Conservation (phyloP, 2,113 vertebrate genomes). For the Aegypius monachus region DNA sequence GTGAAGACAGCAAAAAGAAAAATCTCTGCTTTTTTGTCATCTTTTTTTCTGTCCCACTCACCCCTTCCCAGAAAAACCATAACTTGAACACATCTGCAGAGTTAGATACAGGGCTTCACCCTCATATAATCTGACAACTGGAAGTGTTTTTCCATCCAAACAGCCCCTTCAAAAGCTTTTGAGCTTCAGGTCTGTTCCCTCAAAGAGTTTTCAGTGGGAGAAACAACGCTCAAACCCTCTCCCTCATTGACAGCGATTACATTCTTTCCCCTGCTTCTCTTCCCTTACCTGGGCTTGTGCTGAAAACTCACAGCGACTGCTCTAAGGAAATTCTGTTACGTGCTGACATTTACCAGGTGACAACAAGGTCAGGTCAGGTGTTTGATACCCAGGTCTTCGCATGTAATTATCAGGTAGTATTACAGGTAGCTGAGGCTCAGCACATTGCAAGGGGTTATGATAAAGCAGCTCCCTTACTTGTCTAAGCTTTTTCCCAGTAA, state of each 20-base stretch:
- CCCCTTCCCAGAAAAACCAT: background rate
- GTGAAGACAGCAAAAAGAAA: background rate
- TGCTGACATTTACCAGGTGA: conserved; percentile 73
- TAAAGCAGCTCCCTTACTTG: conserved; percentile 21
- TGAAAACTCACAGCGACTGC: conserved; percentile 14
- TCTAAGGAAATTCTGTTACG: conserved; percentile 51
- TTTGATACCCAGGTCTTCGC: conserved; percentile 61
- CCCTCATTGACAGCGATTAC: background rate
- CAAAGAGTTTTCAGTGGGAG: background rate
- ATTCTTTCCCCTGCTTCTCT: background rate
- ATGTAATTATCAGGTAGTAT: conserved; percentile 73
- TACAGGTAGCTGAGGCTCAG: conserved; percentile 60
- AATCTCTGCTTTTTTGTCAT: background rate
- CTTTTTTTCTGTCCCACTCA: background rate
- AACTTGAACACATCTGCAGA: background rate
- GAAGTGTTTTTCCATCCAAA: conserved; percentile 4
- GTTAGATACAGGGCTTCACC: background rate
- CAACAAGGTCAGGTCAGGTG: conserved; percentile 63
- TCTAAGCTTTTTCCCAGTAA: background rate
- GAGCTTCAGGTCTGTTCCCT: background rate
- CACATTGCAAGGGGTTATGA: conserved; percentile 39
- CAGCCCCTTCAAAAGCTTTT: background rate
- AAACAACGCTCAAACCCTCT: background rate
- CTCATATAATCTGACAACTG: background rate
- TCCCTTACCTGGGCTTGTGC: background rate